Percentiles rank a stretch among this genome's conserved stretches.
Conservation (phyloP, 2,113 vertebrate genomes). For the Phoenicopterus ruber region DNA sequence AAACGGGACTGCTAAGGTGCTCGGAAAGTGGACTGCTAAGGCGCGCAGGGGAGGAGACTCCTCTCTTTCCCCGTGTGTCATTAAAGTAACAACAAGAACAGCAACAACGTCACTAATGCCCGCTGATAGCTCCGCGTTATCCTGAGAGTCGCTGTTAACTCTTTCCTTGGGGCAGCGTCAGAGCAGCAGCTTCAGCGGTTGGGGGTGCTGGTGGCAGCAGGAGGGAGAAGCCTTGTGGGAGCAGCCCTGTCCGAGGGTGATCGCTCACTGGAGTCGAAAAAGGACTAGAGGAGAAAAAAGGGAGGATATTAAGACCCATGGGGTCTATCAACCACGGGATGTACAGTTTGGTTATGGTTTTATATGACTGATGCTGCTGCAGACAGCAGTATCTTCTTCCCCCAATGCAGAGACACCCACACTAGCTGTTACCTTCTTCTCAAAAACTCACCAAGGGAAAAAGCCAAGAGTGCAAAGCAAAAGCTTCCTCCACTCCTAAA, state of each 20-base stretch:
- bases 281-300: neutral
- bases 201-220: neutral
- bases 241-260: too few relatives aligned
- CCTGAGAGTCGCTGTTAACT: neutral
- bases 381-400: neutral
- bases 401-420: rapidly evolving
- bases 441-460: neutral
- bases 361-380: neutral
- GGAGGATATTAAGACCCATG: neutral
- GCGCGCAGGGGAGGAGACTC: too few relatives aligned
- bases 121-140: neutral
- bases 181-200: neutral
- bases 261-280: neutral
- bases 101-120: rapidly evolving
- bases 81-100: too few relatives aligned
- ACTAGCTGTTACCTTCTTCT: neutral
- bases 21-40: neutral
- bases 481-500: neutral
- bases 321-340: rapidly evolving
- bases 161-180: too few relatives aligned
- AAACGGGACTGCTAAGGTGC: neutral
- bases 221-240: neutral
- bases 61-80: rapidly evolving
- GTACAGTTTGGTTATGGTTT: neutral
- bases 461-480: neutral